Percentiles rank a stretch among this genome's conserved stretches.
phyloP scores from a whole-genome alignment of 2,888 invertebrate species.

The Polydrusus tereticollis region DNA sequence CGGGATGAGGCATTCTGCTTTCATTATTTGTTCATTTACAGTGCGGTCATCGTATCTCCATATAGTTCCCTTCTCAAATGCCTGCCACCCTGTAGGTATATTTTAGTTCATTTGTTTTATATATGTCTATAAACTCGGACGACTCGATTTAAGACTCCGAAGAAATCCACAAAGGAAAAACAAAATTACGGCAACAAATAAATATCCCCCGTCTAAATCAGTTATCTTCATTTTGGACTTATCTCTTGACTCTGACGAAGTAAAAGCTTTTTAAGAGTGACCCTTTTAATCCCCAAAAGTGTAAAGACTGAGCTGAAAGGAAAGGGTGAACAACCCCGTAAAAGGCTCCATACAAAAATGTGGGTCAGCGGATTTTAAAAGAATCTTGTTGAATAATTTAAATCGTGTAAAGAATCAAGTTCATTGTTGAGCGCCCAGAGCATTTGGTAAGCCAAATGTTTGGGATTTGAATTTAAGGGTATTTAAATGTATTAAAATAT shows the following conservation, averaged over 20 bases:
- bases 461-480: no score
- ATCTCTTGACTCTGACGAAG: slow-evolving; percentile 13
- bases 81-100: no score
- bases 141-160: neutral
- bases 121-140: neutral
- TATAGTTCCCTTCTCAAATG: no score
- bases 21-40: no score
- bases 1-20: no score
- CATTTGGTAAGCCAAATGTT: no score
- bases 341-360: neutral
- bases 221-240: slow-evolving; percentile 15
- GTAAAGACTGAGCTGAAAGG: slow-evolving; percentile 5
- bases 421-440: no score
- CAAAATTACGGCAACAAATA: slow-evolving; percentile 7
- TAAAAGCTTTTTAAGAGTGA: slow-evolving; percentile 17
- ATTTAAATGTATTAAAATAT: no score
- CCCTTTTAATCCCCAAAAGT: slow-evolving; percentile 17
- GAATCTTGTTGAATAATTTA: neutral
- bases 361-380: slow-evolving; percentile 2
- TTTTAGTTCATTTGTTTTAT: no score
- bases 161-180: slow-evolving; percentile 4
- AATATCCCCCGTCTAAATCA: slow-evolving; percentile 20
- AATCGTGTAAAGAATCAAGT: neutral
- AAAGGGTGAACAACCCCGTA: slow-evolving; percentile 8
- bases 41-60: no score